phyloP scores from a whole-genome alignment of 2,113 vertebrate species.

The Neogale vison region DNA sequence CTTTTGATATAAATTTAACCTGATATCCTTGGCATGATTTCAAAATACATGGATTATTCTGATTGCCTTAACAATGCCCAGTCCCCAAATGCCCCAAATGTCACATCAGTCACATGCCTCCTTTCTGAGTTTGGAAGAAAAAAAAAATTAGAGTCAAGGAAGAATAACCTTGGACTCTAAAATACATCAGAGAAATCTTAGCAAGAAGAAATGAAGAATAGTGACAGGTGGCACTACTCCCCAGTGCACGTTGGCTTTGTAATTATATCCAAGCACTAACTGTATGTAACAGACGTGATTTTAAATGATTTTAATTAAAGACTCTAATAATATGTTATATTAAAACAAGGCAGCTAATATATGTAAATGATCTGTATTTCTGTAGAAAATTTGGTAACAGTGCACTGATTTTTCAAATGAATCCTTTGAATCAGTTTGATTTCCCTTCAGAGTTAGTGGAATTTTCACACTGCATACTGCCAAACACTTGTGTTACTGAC shows the following conservation, averaged over 20 bases:
- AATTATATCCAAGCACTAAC: not conserved
- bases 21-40: not conserved
- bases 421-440: not conserved
- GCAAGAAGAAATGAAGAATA: not conserved
- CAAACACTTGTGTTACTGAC: not conserved
- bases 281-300: not conserved
- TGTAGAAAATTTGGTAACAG: not conserved
- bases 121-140: not conserved
- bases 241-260: not conserved
- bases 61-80: not conserved
- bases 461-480: not conserved
- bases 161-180: not conserved
- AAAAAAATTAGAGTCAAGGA: not conserved
- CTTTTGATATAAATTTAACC: constrained; percentile 1
- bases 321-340: not conserved
- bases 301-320: not conserved
- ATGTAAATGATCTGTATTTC: not conserved
- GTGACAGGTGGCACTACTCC: rapidly evolving
- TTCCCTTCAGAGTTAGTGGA: not conserved
- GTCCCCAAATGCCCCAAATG: not conserved
- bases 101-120: not conserved
- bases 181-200: not conserved
- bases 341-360: not conserved
- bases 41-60: not conserved
- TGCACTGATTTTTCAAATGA: not conserved